phyloP scores from a whole-genome alignment of 2,113 vertebrate species.

The Dasyurus viverrinus region DNA sequence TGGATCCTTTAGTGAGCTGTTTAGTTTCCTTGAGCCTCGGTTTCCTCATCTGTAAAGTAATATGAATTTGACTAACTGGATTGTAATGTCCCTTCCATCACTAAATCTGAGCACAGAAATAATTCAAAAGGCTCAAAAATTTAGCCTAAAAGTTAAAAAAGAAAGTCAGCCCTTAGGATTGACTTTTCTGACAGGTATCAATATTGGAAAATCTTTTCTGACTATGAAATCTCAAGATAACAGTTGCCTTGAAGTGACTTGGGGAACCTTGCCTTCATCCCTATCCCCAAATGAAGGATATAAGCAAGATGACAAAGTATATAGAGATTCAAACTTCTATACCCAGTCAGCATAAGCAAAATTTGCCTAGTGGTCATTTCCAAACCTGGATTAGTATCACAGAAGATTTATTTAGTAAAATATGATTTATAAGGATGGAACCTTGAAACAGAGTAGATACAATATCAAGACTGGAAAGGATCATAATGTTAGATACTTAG shows the following conservation, averaged over 20 bases:
- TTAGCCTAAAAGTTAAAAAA: not conserved
- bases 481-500: not conserved
- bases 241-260: not conserved
- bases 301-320: not conserved
- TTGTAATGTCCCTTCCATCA: not conserved
- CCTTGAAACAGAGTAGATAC: not conserved
- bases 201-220: not conserved
- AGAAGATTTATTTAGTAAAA: not conserved
- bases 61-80: not conserved
- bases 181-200: not conserved
- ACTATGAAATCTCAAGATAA: not conserved
- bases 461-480: not conserved
- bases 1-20: not conserved
- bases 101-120: not conserved
- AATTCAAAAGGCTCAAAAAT: not conserved
- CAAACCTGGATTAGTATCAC: not conserved
- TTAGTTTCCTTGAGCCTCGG: not conserved
- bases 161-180: not conserved
- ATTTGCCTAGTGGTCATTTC: not conserved
- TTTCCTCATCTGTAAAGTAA: not conserved
- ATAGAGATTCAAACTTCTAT: not conserved
- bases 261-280: not conserved
- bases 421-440: not conserved
- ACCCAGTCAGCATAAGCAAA: not conserved
- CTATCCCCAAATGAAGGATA: not conserved